phyloP scores from a whole-genome alignment of 2,113 vertebrate species.

The Anolis sagrei region DNA sequence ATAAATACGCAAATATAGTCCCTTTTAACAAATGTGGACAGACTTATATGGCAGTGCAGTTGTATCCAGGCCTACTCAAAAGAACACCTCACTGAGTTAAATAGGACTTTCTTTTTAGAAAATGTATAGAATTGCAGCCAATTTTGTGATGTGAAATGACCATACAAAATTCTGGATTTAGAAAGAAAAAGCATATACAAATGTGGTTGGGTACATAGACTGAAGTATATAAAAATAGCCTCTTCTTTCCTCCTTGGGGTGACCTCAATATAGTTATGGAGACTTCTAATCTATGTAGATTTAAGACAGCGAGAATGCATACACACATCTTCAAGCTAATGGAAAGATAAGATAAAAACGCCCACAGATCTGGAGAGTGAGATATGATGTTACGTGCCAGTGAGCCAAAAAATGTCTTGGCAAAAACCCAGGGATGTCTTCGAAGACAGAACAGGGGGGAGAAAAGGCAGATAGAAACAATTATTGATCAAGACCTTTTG shows the following conservation, averaged over 20 bases:
- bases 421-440: slow-evolving; percentile 54
- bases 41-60: neutral
- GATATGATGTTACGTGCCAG: slow-evolving; percentile 50
- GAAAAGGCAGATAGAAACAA: slow-evolving; percentile 65
- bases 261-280: slow-evolving; percentile 37
- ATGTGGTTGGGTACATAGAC: neutral
- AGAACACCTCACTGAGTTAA: neutral
- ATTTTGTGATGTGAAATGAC: neutral
- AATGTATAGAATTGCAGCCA: neutral
- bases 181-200: neutral
- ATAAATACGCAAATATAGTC: neutral
- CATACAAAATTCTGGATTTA: no score
- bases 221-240: neutral
- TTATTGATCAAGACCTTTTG: slow-evolving; percentile 73
- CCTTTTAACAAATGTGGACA: no score
- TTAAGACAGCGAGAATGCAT: slow-evolving; percentile 20
- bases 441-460: slow-evolving; percentile 61
- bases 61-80: neutral
- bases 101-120: no score
- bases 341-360: slow-evolving; percentile 56
- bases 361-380: slow-evolving; percentile 37
- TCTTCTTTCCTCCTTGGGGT: slow-evolving; percentile 30
- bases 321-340: slow-evolving; percentile 45
- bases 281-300: slow-evolving; percentile 53
- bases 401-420: slow-evolving; percentile 41